These are phyloP conservation scores for Anguilla rostrata DNA, from an alignment of 2,113 vertebrate genomes.

Conservation along the genomic window DNA sequence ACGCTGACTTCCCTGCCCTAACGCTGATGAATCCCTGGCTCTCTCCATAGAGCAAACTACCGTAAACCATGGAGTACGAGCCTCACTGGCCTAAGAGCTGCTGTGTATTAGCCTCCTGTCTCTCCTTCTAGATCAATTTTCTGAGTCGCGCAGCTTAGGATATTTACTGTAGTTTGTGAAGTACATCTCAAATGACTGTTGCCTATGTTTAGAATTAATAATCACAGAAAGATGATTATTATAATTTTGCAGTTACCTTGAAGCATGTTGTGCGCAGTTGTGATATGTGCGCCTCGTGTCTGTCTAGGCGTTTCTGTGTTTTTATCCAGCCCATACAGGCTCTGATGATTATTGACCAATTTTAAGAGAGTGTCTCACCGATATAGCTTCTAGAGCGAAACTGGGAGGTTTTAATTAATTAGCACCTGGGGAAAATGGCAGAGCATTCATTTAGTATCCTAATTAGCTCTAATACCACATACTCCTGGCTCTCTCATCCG, in stretches of 20 bases:
- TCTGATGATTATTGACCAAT: not conserved
- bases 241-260: not conserved
- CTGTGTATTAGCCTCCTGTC: no score
- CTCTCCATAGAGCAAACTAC: no score
- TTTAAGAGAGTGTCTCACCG: not conserved
- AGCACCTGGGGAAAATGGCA: conserved; percentile 40
- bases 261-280: not conserved
- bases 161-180: no score
- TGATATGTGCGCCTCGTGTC: no score
- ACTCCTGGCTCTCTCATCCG: conserved; percentile 41
- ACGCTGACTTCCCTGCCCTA: not conserved
- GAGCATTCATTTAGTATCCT: conserved; percentile 52
- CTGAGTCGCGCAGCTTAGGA: no score
- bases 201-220: no score
- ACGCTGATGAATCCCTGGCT: conserved; percentile 11
- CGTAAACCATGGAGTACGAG: no score
- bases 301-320: not conserved
- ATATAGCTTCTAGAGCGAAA: conserved; percentile 24
- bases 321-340: not conserved
- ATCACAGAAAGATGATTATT: no score
- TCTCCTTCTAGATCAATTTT: no score
- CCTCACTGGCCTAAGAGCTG: no score
- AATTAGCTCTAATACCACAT: conserved; percentile 51
- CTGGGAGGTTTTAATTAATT: conserved; percentile 32
- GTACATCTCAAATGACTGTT: no score